Percentiles rank a stretch among this genome's conserved stretches.
These are phyloP conservation scores for Apis cerana DNA, from an alignment of 1,140 invertebrate genomes.

Conservation along the genomic window DNA sequence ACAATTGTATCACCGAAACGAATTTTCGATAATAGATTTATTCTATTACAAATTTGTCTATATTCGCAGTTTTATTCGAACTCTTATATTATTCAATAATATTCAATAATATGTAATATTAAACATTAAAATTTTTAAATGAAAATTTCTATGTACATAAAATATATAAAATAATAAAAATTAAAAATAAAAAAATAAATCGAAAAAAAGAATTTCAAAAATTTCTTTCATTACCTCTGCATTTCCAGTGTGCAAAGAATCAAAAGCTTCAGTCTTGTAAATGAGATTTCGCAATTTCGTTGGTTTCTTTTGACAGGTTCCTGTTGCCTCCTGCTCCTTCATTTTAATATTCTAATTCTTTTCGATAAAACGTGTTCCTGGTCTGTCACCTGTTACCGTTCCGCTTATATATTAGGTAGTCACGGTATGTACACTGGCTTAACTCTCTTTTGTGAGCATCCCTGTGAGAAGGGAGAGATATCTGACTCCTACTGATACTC, in stretches of 20 bases:
- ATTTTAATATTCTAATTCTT: conserved; percentile 44
- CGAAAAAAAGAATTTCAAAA: neutral
- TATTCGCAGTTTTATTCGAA: neutral
- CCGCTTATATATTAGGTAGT: neutral
- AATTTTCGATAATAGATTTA: conserved; percentile 29
- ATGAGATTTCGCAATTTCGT: conserved; percentile 84
- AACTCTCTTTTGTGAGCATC: conserved; percentile 10
- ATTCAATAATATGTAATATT: neutral
- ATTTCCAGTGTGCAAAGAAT: conserved; percentile 83
- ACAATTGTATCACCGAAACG: conserved; percentile 33
- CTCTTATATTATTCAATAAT: neutral
- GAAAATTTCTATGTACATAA: neutral
- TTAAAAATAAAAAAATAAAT: conserved; percentile 20
- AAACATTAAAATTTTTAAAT: neutral
- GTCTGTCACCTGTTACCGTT: neutral
- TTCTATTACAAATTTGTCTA: conserved; percentile 17
- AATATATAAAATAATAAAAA: neutral
- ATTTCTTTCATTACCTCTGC: conserved; percentile 76
- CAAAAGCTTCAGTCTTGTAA: conserved; percentile 84
- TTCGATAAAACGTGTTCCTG: neutral
- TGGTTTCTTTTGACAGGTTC: conserved; percentile 80
- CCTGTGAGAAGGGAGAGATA: neutral
- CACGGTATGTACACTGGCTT: conserved; percentile 19
- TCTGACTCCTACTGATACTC: no score
- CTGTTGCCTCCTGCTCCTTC: conserved; percentile 74